phyloP scores from a whole-genome alignment of 2,797 vertebrate species.

The Hypotaenidia okinawae region DNA sequence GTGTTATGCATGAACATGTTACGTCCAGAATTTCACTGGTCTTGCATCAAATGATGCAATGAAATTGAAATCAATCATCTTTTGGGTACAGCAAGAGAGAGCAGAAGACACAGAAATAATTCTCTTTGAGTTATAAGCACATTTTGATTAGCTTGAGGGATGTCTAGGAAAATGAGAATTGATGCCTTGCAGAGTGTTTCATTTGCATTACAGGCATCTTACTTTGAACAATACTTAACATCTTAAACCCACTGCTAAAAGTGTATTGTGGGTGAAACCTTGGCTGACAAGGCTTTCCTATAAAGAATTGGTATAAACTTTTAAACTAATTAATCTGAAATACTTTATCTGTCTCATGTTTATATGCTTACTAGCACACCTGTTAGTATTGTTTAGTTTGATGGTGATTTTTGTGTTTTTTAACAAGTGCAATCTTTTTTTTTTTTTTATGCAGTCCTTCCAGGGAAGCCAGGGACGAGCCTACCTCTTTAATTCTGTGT shows the following conservation, averaged over 20 bases:
- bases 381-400: not conserved
- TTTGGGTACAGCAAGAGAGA: not conserved
- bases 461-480: constrained; percentile 97
- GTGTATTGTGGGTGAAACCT: not conserved
- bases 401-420: not conserved
- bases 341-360: not conserved
- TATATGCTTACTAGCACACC: not conserved
- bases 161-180: not conserved
- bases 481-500: constrained; percentile 99
- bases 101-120: not conserved
- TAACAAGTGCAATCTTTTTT: not conserved
- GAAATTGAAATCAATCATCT: not conserved
- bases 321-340: not conserved
- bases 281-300: not conserved
- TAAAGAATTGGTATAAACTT: not conserved
- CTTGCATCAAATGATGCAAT: not conserved
- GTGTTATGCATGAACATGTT: not conserved
- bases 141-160: not conserved
- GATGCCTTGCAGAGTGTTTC: not conserved
- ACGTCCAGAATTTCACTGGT: not conserved
- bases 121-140: not conserved
- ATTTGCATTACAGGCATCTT: not conserved
- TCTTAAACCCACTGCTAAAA: not conserved
- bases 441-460: constrained; percentile 85
- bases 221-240: not conserved